Evolutionary conservation across 2,888 invertebrate species (phyloP).

Genomic region (Leistus spinibarbis): DNA sequence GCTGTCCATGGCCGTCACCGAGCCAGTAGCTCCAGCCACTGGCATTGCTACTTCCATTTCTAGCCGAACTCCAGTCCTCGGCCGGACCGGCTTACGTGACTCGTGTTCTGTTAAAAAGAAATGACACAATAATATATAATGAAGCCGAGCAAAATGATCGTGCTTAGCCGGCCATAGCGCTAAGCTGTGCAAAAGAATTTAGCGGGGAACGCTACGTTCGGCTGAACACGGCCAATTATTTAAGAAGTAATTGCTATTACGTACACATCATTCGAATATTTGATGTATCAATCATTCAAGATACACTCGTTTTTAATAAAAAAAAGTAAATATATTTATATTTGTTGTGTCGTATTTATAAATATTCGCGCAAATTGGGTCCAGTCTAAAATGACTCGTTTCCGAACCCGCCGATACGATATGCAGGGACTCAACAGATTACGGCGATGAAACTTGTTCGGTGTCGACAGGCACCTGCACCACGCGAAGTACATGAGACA

Average conservation of each 20-base stretch:
- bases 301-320: not conserved
- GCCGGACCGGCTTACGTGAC: constrained; percentile 40
- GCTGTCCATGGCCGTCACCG: constrained; percentile 65
- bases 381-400: not conserved
- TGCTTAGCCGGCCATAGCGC: not conserved
- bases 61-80: constrained; percentile 39
- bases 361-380: not conserved
- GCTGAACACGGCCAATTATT: not conserved
- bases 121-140: not conserved
- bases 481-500: constrained; percentile 52
- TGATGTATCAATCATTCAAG: not conserved
- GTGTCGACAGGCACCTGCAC: constrained; percentile 43
- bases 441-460: not conserved
- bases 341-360: not conserved
- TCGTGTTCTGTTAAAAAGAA: constrained; percentile 15
- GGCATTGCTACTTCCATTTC: constrained; percentile 63
- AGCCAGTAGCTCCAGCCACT: constrained; percentile 54
- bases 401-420: not conserved
- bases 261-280: not conserved
- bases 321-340: not conserved
- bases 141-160: not conserved
- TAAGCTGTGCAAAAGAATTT: not conserved
- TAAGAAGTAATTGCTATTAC: not conserved
- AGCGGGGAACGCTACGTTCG: constrained; percentile 24
- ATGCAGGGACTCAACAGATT: not conserved